These are phyloP conservation scores for Mungos mungo DNA, from an alignment of 2,113 vertebrate species.

Conservation along the genomic window DNA sequence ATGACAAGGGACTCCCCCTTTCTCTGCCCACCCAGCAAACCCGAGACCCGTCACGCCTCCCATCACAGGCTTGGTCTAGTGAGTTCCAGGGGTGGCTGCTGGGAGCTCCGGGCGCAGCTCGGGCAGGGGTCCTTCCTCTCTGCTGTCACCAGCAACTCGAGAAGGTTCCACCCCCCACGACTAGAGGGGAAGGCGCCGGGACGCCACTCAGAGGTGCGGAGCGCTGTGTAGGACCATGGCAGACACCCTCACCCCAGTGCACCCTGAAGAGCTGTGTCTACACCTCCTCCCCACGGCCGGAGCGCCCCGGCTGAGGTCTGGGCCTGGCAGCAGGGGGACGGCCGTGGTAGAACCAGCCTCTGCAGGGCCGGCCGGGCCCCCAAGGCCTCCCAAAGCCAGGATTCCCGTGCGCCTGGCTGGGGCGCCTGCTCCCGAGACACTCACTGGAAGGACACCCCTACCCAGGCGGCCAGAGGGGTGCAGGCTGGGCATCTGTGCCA, in stretches of 20 bases:
- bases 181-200: fast-evolving
- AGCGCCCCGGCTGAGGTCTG: not conserved
- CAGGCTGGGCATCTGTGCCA: not conserved
- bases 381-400: not conserved
- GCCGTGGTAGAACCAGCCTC: not conserved
- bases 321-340: fast-evolving
- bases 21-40: not conserved
- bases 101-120: not conserved
- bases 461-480: not conserved
- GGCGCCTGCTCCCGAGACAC: not conserved
- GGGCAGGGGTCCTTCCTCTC: not conserved
- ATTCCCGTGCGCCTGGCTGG: not conserved
- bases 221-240: not conserved
- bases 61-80: fast-evolving
- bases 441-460: not conserved
- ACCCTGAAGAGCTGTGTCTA: too few species aligned
- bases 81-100: not conserved
- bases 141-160: not conserved
- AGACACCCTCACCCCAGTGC: fast-evolving
- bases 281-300: fast-evolving
- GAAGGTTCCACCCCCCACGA: fast-evolving
- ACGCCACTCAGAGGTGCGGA: fast-evolving
- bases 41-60: fast-evolving
- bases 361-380: too few species aligned
- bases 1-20: too few species aligned